These are phyloP conservation scores for Mormyrops boulengeri DNA, from an alignment of 2,797 vertebrate species.

Conservation along the genomic window DNA sequence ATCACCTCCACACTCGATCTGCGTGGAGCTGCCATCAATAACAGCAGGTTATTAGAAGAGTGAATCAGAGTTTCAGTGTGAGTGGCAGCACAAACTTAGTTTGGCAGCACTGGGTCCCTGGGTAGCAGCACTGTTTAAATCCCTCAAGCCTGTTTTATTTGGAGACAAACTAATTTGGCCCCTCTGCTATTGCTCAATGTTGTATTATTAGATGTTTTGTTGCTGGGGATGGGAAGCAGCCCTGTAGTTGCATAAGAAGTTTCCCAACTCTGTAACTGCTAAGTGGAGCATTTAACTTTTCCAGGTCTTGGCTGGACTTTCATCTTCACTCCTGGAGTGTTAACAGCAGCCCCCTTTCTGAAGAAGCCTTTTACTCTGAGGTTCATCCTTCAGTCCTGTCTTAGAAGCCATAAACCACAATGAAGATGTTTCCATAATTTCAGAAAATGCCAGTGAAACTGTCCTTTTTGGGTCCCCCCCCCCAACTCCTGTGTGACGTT, in stretches of 20 bases:
- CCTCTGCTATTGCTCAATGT: not conserved
- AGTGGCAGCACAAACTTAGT: constrained; percentile 15
- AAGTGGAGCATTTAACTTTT: constrained; percentile 23
- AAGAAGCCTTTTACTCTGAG: not conserved
- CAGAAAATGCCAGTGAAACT: not conserved
- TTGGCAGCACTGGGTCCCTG: constrained; percentile 13
- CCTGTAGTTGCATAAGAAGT: constrained; percentile 18
- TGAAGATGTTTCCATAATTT: not conserved
- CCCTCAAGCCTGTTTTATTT: constrained; percentile 19
- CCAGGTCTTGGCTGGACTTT: not conserved
- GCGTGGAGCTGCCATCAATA: not conserved
- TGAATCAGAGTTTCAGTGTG: not conserved
- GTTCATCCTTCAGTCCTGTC: not conserved
- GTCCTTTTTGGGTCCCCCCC: not conserved
- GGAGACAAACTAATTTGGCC: constrained; percentile 8
- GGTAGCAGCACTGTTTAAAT: constrained; percentile 13
- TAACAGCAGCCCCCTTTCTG: not conserved
- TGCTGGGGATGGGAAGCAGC: constrained; percentile 45
- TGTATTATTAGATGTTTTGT: constrained; percentile 20
- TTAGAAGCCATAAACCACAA: not conserved
- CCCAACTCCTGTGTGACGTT: not conserved
- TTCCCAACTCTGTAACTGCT: constrained; percentile 1
- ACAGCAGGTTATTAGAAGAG: constrained; percentile 13
- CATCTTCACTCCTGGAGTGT: not conserved
- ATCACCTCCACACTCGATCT: not conserved